phyloP scores from a whole-genome alignment of 2,113 vertebrate genomes.

The Herpetotheres cachinnans region DNA sequence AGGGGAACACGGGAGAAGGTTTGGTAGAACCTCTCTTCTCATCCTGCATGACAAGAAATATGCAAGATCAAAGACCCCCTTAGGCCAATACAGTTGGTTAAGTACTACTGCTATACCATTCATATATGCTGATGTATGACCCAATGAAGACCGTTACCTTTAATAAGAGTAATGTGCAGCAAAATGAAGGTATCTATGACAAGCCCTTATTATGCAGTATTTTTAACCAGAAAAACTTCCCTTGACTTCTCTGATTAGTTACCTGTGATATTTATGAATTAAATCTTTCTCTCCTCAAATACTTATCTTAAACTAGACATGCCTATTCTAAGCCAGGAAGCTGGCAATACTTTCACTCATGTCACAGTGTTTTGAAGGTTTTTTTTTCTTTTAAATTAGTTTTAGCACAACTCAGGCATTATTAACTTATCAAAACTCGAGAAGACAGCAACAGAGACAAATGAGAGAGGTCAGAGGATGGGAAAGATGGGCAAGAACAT shows the following conservation, averaged over 20 bases:
- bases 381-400: not conserved
- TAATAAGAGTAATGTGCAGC: not conserved
- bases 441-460: not conserved
- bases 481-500: not conserved
- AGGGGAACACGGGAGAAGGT: not conserved
- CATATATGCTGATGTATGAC: not conserved
- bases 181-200: not conserved
- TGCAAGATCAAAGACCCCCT: fast-evolving
- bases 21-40: not conserved
- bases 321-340: not conserved
- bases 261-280: not conserved
- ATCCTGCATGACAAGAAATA: not conserved
- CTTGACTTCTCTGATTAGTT: not conserved
- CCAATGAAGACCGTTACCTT: not conserved
- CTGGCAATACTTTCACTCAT: not conserved
- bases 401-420: not conserved
- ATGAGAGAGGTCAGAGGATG: not conserved
- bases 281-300: not conserved
- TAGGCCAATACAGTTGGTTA: not conserved
- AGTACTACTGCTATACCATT: not conserved
- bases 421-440: not conserved
- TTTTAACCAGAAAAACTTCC: not conserved
- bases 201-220: not conserved
- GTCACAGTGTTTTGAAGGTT: not conserved
- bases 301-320: not conserved